Percentiles rank a stretch among this genome's conserved stretches.
phyloP scores from a whole-genome alignment of 1,140 invertebrate genomes.

The Cherax quadricarinatus region DNA sequence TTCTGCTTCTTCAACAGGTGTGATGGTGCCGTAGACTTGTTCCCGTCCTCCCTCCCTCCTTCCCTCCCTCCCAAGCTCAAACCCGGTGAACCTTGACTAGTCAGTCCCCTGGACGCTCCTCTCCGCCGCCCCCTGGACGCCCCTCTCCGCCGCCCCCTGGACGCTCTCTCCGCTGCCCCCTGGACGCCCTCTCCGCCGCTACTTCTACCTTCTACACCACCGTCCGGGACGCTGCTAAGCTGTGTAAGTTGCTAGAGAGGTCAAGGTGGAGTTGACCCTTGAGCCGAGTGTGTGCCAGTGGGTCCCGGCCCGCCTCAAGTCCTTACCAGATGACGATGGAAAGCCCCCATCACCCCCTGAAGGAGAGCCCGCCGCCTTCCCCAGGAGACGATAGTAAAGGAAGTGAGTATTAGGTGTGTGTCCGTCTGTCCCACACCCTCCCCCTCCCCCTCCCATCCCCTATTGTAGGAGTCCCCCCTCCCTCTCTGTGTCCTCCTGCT shows the following conservation, averaged over 20 bases:
- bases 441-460: not conserved
- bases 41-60: too few species aligned
- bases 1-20: conserved; percentile 36
- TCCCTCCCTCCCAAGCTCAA: not conserved
- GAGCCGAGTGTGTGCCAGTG: not conserved
- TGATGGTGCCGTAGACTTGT: conserved; percentile 25
- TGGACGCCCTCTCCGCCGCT: not conserved
- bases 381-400: conserved; percentile 68
- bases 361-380: conserved; percentile 68
- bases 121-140: not conserved
- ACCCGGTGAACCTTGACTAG: not conserved
- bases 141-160: not conserved
- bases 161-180: not conserved
- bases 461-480: not conserved
- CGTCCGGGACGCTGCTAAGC: conserved; percentile 19
- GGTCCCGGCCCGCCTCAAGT: conserved; percentile 18
- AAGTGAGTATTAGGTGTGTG: conserved; percentile 42
- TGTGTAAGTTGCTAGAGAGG: conserved; percentile 33
- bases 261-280: conserved; percentile 47
- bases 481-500: not conserved
- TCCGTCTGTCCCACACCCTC: not conserved
- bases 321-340: conserved; percentile 66
- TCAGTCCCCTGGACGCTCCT: not conserved
- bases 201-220: not conserved
- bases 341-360: conserved; percentile 62